Evolutionary conservation across 30 jellyfish, hydroid and myxozoan genomes (phyloP).

Genomic region (Hydractinia echinata): DNA sequence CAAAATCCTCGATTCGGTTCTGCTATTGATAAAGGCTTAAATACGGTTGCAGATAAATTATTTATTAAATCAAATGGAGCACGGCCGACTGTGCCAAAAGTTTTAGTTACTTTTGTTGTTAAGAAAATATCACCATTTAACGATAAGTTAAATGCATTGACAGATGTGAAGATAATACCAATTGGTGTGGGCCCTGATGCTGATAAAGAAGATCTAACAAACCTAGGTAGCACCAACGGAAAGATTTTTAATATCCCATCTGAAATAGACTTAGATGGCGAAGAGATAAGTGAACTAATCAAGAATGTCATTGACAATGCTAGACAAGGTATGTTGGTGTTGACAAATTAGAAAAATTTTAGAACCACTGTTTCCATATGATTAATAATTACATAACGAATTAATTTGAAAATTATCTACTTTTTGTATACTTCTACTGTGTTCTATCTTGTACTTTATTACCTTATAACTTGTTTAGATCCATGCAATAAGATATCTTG

Average conservation of each 20-base stretch:
- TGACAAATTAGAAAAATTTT: background rate
- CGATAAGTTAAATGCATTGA: background rate
- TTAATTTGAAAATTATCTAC: background rate
- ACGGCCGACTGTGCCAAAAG: conserved; percentile 45
- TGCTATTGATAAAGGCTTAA: conserved; percentile 36
- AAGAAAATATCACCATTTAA: background rate
- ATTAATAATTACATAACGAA: background rate
- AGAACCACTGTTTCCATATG: no score
- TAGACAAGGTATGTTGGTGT: background rate
- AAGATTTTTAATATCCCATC: background rate
- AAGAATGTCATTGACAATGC: background rate
- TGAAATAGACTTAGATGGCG: background rate
- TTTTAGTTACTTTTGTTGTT: conserved; percentile 23
- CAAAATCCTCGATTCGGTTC: conserved; percentile 19
- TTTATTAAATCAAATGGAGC: conserved; percentile 40
- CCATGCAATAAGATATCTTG: conserved; percentile 55
- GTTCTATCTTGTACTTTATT: background rate
- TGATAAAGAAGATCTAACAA: background rate
- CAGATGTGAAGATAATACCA: background rate
- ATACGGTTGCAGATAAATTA: conserved; percentile 29
- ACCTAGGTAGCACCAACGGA: background rate
- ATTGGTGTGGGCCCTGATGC: conserved; percentile 13
- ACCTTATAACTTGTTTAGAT: conserved; percentile 31
- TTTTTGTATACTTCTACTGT: background rate
- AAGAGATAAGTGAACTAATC: background rate